phyloP scores from a whole-genome alignment of 1,140 invertebrate genomes.

The silkworm (Bombyx mori) region DNA sequence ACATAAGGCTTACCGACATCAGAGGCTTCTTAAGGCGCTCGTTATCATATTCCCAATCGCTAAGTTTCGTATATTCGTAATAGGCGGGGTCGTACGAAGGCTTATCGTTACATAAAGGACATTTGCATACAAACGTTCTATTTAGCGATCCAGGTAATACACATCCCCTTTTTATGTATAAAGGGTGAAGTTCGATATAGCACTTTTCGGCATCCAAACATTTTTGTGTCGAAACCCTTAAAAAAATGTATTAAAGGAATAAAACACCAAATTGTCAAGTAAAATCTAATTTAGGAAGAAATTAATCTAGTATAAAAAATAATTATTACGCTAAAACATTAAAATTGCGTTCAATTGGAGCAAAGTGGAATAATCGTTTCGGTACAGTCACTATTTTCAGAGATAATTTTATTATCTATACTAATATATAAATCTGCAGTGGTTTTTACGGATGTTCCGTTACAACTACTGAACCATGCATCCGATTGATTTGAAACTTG shows the following conservation, averaged over 20 bases:
- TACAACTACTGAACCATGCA: too few relatives aligned
- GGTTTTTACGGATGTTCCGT: too few relatives aligned
- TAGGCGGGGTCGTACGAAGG: slow-evolving; percentile 30
- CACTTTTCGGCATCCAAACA: slow-evolving; percentile 28
- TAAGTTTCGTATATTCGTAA: slow-evolving; percentile 37
- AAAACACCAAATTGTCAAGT: too few relatives aligned
- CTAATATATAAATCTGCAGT: too few relatives aligned
- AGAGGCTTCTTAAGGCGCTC: slow-evolving; percentile 24
- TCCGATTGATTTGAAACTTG: too few relatives aligned
- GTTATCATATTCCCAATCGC: slow-evolving; percentile 48
- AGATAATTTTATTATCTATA: too few relatives aligned
- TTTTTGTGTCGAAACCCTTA: slow-evolving; percentile 14
- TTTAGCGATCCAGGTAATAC: slow-evolving; percentile 27
- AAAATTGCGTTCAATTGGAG: too few relatives aligned
- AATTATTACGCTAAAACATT: too few relatives aligned
- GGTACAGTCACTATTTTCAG: too few relatives aligned
- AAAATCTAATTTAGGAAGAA: too few relatives aligned
- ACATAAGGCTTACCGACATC: slow-evolving; percentile 27
- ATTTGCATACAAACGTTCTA: slow-evolving; percentile 47
- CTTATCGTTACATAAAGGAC: slow-evolving; percentile 52
- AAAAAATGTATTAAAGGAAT: neutral
- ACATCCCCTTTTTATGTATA: slow-evolving; percentile 46
- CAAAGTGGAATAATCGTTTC: too few relatives aligned
- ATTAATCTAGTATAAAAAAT: too few relatives aligned
- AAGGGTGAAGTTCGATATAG: slow-evolving; percentile 35